Conservation (phyloP, 2,113 vertebrate species). For the Hypocryptadius cinnamomeus region DNA sequence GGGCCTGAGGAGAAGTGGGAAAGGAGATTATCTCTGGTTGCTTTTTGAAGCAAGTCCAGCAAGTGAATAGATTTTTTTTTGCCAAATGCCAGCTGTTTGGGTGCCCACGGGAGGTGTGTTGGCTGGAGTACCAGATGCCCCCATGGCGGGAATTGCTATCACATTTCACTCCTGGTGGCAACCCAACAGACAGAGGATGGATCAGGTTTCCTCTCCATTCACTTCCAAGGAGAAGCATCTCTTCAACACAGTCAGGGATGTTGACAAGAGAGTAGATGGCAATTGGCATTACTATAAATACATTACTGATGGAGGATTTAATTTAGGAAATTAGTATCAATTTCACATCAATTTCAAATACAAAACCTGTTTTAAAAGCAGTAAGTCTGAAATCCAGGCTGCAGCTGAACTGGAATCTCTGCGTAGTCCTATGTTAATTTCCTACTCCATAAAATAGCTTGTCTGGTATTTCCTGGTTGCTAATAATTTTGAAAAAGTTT, state of each 20-base stretch:
- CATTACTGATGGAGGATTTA: neutral
- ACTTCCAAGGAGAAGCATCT: neutral
- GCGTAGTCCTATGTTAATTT: neutral
- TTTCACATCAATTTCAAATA: neutral
- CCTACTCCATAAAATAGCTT: neutral
- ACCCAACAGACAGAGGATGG: neutral
- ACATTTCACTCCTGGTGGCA: neutral
- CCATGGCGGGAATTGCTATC: neutral
- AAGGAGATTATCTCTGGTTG: neutral
- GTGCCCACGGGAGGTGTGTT: neutral
- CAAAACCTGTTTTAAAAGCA: neutral
- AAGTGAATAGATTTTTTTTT: neutral
- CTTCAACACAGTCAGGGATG: neutral
- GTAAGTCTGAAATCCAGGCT: neutral
- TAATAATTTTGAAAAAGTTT: neutral
- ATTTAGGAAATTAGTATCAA: neutral
- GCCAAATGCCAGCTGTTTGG: neutral
- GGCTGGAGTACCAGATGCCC: neutral
- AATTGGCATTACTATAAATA: constrained; percentile 13
- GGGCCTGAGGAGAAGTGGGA: neutral
- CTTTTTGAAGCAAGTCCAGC: neutral
- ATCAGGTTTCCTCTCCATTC: constrained; percentile 11
- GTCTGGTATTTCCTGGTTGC: neutral
- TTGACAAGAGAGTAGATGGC: neutral
- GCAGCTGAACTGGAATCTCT: neutral